Evolutionary conservation across 2,797 vertebrate species (phyloP).

Genomic region (Pangasius djambal): DNA sequence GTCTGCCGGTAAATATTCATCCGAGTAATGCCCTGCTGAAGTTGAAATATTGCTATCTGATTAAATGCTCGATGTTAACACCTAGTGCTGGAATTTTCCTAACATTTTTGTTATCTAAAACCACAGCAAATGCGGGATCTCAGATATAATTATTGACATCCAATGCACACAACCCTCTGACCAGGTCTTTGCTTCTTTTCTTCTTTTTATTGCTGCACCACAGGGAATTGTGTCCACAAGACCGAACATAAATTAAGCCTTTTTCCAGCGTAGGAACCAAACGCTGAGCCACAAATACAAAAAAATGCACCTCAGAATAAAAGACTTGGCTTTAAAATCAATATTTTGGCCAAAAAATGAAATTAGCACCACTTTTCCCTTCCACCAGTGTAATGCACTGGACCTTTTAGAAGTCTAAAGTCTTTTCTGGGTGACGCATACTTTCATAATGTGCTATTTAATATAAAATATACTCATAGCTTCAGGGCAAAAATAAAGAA

Average conservation of each 20-base stretch:
- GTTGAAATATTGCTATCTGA: conserved; percentile 1
- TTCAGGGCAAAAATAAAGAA: not conserved
- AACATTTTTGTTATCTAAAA: not conserved
- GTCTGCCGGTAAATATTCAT: not conserved
- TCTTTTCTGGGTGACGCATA: not conserved
- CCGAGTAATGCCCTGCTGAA: not conserved
- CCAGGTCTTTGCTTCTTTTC: not conserved
- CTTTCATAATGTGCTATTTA: not conserved
- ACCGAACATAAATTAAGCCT: not conserved
- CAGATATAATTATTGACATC: not conserved
- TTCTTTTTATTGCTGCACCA: not conserved
- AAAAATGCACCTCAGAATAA: not conserved
- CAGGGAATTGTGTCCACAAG: not conserved
- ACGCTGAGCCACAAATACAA: not conserved
- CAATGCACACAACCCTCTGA: not conserved
- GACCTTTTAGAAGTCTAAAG: not conserved
- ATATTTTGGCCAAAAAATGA: not conserved
- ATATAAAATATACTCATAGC: not conserved
- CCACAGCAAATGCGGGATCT: conserved; percentile 13
- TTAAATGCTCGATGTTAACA: not conserved
- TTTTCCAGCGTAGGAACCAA: not conserved
- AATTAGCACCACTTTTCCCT: not conserved
- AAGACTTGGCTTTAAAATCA: not conserved
- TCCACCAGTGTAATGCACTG: not conserved
- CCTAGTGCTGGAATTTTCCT: not conserved